Evolutionary conservation across 2,888 invertebrate genomes (phyloP), one percentile per base, ranked within the genome.

Genomic region (Caenorhabditis panamensis): DNA sequence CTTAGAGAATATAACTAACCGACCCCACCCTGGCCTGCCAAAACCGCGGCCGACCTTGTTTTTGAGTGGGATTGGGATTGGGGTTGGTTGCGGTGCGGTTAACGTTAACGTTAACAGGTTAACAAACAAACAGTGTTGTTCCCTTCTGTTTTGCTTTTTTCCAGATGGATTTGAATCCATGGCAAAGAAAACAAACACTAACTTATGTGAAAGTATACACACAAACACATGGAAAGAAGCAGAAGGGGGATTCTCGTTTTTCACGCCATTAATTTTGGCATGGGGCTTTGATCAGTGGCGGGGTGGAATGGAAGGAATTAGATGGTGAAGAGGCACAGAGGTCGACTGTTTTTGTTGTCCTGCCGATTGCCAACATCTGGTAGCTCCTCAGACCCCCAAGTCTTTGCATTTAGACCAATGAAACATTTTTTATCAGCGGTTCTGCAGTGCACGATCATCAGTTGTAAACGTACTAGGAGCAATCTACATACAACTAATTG

Each of bases 201-300:
- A n/a, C n/a, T n/a, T n/a, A n/a, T n/a, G n/a, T n/a, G n/a, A n/a
- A n/a, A n/a, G n/a, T n/a, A n/a, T n/a, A n/a, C n/a, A n/a, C n/a
- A n/a, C n/a, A n/a, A n/a, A n/a, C 31, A 31, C 5, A 31, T 31
- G 31, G 31, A 31, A 3, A 28, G 22, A 9, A 58, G 8, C 44
- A 47, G 22, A 22, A 18, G 47, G n/a, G 26, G 62, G 28, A 24
- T 53, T 64, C 64, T 63, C 63, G 64, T 64, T 73, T 59, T 64
- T 64, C 73, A 64, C 59, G 64, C 59, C 64, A 73, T 73, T 62
- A 71, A 62, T 71, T 71, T 28, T 26, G 31, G 28, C 26, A 18
- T 18, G 8, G 31, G 54, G 31, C 28, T 53, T 53, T 41, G 54
- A 71, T 71, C 71, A 71, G n/a, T n/a, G n/a, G n/a, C n/a, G n/a